Percentiles rank a stretch among this genome's conserved stretches.
These are phyloP conservation scores for Ondatra zibethicus DNA, from an alignment of 2,113 vertebrate genomes.

Conservation along the genomic window DNA sequence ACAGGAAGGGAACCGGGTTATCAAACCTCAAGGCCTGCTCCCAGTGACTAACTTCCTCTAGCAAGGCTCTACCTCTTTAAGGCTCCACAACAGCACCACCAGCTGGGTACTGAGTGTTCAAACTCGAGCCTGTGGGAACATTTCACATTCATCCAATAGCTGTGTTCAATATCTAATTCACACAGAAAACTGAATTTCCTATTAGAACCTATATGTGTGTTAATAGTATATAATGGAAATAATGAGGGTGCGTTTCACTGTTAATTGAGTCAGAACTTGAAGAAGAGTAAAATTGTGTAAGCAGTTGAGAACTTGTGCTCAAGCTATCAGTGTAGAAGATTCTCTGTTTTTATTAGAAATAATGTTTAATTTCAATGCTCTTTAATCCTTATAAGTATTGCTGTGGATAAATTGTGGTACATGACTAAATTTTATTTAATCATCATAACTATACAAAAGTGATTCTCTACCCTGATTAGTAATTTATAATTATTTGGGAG, in stretches of 20 bases:
- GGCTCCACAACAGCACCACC: neutral
- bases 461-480: neutral
- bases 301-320: neutral
- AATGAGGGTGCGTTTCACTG: neutral
- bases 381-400: conserved; percentile 6
- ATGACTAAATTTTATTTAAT: conserved; percentile 33
- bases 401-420: conserved; percentile 45
- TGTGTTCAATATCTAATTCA: conserved; percentile 2
- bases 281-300: conserved; percentile 20
- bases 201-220: neutral
- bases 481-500: conserved; percentile 11
- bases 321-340: neutral
- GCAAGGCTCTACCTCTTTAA: neutral
- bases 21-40: neutral
- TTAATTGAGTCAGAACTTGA: conserved; percentile 46
- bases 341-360: conserved; percentile 52
- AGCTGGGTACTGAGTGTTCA: neutral
- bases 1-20: neutral
- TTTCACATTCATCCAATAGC: neutral
- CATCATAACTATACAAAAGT: neutral
- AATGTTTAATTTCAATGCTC: conserved; percentile 37
- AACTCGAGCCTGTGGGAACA: neutral
- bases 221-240: conserved; percentile 1
- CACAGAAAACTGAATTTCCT: conserved; percentile 53
- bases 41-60: neutral